Conservation (phyloP, 2,113 vertebrate genomes). For the Grallaria varia region DNA sequence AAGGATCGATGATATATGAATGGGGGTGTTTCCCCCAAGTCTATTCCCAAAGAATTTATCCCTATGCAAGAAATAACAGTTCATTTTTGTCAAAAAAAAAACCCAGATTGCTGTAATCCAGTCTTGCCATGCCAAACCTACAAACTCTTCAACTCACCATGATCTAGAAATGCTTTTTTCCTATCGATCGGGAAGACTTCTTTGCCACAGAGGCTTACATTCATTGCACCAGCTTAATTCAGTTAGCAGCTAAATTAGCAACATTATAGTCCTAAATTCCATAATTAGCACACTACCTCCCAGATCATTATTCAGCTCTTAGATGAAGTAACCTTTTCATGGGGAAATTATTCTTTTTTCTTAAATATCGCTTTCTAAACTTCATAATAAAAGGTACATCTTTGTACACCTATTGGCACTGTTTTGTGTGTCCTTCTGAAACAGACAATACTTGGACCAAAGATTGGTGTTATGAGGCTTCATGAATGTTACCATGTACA, state of each 20-base stretch:
- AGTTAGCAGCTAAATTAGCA: not conserved
- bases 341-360: not conserved
- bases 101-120: not conserved
- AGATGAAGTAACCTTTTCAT: not conserved
- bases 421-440: not conserved
- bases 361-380: not conserved
- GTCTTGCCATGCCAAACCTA: not conserved
- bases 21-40: not conserved
- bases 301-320: not conserved
- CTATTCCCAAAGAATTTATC: not conserved
- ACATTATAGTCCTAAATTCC: not conserved
- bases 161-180: not conserved
- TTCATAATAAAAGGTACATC: not conserved
- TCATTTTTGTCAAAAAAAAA: not conserved
- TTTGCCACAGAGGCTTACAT: not conserved
- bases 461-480: not conserved
- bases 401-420: not conserved
- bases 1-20: not conserved
- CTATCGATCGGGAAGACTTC: fast-evolving
- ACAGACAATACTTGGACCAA: not conserved
- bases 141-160: not conserved
- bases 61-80: not conserved
- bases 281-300: not conserved
- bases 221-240: not conserved
- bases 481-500: not conserved